Conservation (phyloP, 53 echinoderm and acorn worm genomes). For the Apostichopus leukothele region DNA sequence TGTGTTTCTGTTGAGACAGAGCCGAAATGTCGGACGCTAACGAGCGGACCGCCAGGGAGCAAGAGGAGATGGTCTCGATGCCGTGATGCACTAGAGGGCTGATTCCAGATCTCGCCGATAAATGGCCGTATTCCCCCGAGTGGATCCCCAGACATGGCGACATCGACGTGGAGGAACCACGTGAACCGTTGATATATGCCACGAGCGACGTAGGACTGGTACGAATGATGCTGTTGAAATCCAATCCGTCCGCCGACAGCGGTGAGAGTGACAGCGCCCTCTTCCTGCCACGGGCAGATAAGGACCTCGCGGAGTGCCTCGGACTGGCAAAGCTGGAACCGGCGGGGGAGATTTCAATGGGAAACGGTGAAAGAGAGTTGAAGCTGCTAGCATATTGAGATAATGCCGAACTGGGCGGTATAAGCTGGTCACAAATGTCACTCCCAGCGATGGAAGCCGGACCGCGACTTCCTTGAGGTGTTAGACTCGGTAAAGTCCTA, state of each 20-base stretch:
- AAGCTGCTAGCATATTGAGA: constrained; percentile 93
- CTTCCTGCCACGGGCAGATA: constrained; percentile 79
- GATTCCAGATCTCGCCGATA: constrained; percentile 67
- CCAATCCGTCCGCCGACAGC: constrained; percentile 83
- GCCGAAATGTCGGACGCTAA: constrained; percentile 70
- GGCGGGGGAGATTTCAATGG: constrained; percentile 89
- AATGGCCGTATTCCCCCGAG: constrained; percentile 88
- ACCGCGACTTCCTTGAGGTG: constrained; percentile 63
- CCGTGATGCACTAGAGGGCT: constrained; percentile 11
- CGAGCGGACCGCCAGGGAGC: constrained; percentile 33
- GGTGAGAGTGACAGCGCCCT: constrained; percentile 92
- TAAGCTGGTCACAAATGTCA: constrained; percentile 83
- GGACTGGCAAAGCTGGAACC: constrained; percentile 99
- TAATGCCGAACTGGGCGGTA: constrained; percentile 93
- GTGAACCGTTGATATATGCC: constrained; percentile 89
- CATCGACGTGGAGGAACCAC: constrained; percentile 91
- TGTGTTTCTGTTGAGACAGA: constrained; percentile 51
- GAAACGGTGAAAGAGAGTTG: constrained; percentile 96
- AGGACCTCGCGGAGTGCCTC: constrained; percentile 87
- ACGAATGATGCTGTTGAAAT: constrained; percentile 87
- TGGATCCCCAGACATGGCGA: constrained; percentile 81
- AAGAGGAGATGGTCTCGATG: constrained; percentile 1
- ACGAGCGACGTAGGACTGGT: constrained; percentile 97
- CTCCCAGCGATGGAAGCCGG: constrained; percentile 93
- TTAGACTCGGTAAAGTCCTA: constrained; percentile 59